Base-by-base conservation (phyloP, 2,113 vertebrate species). In the Trematocara macrostoma region DNA sequence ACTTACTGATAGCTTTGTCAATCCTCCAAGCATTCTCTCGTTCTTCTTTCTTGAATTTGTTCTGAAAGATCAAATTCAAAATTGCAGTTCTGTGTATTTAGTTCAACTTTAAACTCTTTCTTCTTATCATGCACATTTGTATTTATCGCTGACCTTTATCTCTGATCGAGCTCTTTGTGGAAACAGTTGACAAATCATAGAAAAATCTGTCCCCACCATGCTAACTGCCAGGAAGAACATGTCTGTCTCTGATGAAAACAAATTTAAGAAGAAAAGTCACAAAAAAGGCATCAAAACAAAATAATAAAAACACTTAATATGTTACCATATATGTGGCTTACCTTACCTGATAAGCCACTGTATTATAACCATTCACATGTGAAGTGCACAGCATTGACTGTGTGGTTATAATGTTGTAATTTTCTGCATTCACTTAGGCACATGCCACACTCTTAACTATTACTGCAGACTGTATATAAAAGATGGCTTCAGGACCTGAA, bases 191-290 rank as follows among this genome's bases (percentile, higher is more conserved):
- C 98, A 97, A 71, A 99, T 99, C 97, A 99, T 98, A 64, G 99
- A 98, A 85, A 99, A 99, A 93, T 99, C 99, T 20, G 98, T 99
- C 89, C 99, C 98, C 87, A 99, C 98, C 98, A 99, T 99, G 92
- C 98, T 99, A 87, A 99, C 97, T n/a, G 99, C 98, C 95, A 99
- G 92, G 92, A 97, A 99, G 94, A 99, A 99, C 98, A 99, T 98
- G 86, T 99, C 98, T 1, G 99, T 99, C 96, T 99, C 99, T 99
- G 94, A 71, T 87, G 89, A 55, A 90, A 91, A 89, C 83, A 26
- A 45, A n/a, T 45, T 52, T 8, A 67, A 81, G 42, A 85, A 29
- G 26, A 69, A 23, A 2, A 71, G 23, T 11, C 5, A 74, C 23
- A 34, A 67, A 11, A 53, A 35, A 3, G 18, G 5, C 14, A 49